Base-by-base conservation (phyloP, 2,888 invertebrate species). In the Bugulina stolonifera region DNA sequence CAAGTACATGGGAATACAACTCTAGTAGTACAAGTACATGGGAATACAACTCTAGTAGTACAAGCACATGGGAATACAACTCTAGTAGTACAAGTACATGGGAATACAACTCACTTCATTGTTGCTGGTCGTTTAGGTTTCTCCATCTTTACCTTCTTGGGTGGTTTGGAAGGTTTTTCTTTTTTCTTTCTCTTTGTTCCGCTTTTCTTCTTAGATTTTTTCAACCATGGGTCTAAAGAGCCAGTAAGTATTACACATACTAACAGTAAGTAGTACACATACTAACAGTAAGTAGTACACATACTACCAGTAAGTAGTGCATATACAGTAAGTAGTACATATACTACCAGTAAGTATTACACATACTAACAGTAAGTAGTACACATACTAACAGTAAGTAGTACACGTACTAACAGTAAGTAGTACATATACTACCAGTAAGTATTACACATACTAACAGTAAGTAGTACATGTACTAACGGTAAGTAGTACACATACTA, bases 221-320 rank as follows among this genome's bases (percentile, higher is more conserved):
- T 81, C 73, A 91, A 88, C 92, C 93, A 93, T 0, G 92, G 93
- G 85, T 93, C 93, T 88, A 85, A 54, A 76, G 73, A 74, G 75
- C 14, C 43, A 10, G 43, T 43, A 43, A 43, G 43, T 18, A 10
- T 43, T 43, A 5, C 43, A 43, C 43, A 43, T 43, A 43, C 43
- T 43, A 43, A 18, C 5, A 43, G 43, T 43, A 18, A 18, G 43
- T 43, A 5, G 18, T 18, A 43, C 43, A 10, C 5, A 43, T 43
- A 43, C 43, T 43, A 43, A 18, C 43, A 43, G 43, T 43, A 43
- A 43, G 43, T 18, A 10, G 5, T 43, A 5, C 43, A 43, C 43
- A 43, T 43, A 43, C 43, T 43, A 43, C 10, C 5, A 43, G 43
- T 43, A 18, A 18, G 43, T 43, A 5, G 18, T 18, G 18, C 43